A percentile compares a stretch with the other conserved stretches of the same genome.
Evolutionary conservation across 2,797 vertebrate genomes (phyloP).

Genomic region (Chloroceryle amazona): DNA sequence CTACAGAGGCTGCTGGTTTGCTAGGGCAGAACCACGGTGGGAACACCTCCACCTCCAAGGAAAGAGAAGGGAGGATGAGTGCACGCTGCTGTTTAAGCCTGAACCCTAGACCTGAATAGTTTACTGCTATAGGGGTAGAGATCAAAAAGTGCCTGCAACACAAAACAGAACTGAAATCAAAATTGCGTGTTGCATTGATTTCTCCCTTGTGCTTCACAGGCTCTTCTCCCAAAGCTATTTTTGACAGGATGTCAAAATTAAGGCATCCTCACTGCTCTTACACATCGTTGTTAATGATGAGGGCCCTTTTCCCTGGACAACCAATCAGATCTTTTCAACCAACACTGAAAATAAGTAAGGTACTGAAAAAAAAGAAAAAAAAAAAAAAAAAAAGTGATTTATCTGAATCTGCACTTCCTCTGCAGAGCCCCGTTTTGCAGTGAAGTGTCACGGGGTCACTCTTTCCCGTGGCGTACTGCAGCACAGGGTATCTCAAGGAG

Average conservation of each 20-base stretch:
- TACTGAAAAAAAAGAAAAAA: not conserved
- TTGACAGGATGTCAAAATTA: not conserved
- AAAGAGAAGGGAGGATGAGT: not conserved
- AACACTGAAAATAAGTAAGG: not conserved
- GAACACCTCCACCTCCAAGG: not conserved
- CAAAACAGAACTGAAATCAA: not conserved
- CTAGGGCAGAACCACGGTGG: not conserved
- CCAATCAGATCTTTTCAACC: not conserved
- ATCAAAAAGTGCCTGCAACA: not conserved
- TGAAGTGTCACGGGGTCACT: not conserved
- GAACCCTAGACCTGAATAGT: not conserved
- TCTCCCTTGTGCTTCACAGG: not conserved
- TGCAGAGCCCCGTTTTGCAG: not conserved
- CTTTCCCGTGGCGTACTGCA: not conserved
- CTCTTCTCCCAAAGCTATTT: not conserved
- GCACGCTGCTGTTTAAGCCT: not conserved
- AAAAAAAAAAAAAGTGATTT: rapidly evolving
- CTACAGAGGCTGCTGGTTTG: not conserved
- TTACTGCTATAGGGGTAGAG: not conserved
- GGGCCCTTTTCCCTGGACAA: not conserved
- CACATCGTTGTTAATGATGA: not conserved
- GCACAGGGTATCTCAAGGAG: not conserved
- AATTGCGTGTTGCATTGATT: not conserved
- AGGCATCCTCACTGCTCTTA: not conserved
- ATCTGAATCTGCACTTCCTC: not conserved